Evolutionary conservation across 1,140 invertebrate species (phyloP).

Genomic region (Dendrolimus kikuchii): DNA sequence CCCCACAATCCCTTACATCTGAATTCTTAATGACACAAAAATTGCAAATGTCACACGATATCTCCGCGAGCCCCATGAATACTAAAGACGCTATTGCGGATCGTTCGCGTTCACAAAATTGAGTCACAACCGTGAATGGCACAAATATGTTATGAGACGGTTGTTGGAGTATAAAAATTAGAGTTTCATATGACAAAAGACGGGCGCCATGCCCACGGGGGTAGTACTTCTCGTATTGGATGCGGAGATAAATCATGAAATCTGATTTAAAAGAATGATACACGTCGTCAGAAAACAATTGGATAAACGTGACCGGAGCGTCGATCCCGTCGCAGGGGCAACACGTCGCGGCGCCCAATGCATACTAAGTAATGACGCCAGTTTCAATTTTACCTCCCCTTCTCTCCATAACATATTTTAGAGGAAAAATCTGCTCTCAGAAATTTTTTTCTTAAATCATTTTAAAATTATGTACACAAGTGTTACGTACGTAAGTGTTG

Average conservation of each 20-base stretch:
- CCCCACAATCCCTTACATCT: slow-evolving; percentile 56
- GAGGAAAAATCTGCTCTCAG: slow-evolving; percentile 4
- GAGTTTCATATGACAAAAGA: too few relatives aligned
- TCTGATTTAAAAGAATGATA: slow-evolving; percentile 68
- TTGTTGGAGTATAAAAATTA: too few relatives aligned
- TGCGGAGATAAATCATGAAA: slow-evolving; percentile 53
- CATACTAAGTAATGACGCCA: slow-evolving; percentile 63
- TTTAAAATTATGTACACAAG: too few relatives aligned
- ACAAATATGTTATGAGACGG: slow-evolving; percentile 36
- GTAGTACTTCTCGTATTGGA: slow-evolving; percentile 30
- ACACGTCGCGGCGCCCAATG: slow-evolving; percentile 57
- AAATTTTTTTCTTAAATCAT: too few relatives aligned
- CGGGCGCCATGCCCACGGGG: slow-evolving; percentile 2
- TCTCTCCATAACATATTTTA: slow-evolving; percentile 31
- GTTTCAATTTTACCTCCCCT: slow-evolving; percentile 63
- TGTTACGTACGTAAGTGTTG: too few relatives aligned
- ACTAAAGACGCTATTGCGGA: slow-evolving; percentile 67
- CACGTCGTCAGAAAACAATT: slow-evolving; percentile 70
- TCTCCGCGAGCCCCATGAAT: slow-evolving; percentile 60
- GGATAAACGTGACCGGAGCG: slow-evolving; percentile 57
- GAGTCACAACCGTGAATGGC: slow-evolving; percentile 43
- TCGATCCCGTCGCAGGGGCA: slow-evolving; percentile 41
- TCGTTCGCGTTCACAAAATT: slow-evolving; percentile 52
- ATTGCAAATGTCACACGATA: slow-evolving; percentile 60
- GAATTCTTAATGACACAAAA: slow-evolving; percentile 69